phyloP scores from a whole-genome alignment of 2,888 invertebrate genomes.

The Coelogynopora nodosa region DNA sequence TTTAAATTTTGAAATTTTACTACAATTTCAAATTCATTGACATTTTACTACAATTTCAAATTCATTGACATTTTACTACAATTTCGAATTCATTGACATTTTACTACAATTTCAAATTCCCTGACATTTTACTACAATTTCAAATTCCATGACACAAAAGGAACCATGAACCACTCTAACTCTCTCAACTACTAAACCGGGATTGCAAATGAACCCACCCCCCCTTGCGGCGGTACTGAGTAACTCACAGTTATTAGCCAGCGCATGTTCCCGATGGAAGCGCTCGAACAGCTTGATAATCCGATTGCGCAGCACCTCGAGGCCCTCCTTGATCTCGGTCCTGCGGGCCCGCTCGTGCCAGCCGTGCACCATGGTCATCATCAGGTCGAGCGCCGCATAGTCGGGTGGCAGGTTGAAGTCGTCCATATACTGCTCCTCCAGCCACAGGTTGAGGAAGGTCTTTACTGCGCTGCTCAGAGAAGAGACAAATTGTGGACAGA shows the following conservation, averaged over 20 bases:
- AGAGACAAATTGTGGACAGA: background rate
- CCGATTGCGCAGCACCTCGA: background rate
- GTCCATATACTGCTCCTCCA: conserved; percentile 11
- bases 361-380: background rate
- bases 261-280: background rate
- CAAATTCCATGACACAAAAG: too few relatives aligned
- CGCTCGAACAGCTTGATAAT: background rate
- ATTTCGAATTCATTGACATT: too few relatives aligned
- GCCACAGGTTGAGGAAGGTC: conserved; percentile 11
- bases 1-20: too few relatives aligned
- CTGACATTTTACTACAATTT: too few relatives aligned
- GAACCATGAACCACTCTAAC: too few relatives aligned
- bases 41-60: too few relatives aligned
- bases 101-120: too few relatives aligned
- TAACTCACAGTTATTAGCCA: conserved; percentile 1
- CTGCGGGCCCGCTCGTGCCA: background rate
- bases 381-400: background rate
- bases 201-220: too few relatives aligned
- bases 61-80: too few relatives aligned
- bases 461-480: background rate
- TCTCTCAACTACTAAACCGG: too few relatives aligned
- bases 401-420: conserved; percentile 10
- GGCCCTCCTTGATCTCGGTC: background rate
- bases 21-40: too few relatives aligned
- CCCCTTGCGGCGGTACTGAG: too few relatives aligned